Base-by-base conservation (phyloP, 2,888 invertebrate genomes). In the Brachyopa scutellaris region DNA sequence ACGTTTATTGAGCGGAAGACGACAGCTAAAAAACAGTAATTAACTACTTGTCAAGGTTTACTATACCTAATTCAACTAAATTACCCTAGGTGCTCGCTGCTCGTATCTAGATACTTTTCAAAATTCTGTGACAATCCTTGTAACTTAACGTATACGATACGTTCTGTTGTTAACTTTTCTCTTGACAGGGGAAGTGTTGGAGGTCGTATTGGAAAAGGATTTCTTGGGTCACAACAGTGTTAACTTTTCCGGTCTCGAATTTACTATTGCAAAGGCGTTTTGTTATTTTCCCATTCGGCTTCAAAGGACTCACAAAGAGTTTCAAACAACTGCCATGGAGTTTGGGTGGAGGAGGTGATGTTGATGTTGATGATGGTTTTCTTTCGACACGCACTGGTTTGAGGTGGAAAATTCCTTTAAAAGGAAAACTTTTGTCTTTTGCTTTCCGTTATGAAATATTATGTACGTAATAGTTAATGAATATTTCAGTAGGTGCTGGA, bases 1-100 rank as follows among this genome's bases (percentile, higher is more conserved):
- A 26, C 23, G 15, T 9, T 15, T 40, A 40, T 51, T 13, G n/a
- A 29, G 21, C 53, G 13, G 4, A 38, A 42, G n/a, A 57, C 36
- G 38, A n/a, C 8, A 26, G 7, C 19, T 38, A 26, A 36, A 55
- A 51, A 57, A 67, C 31, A 47, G 49, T 67, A 79, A 79, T 79
- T 79, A 79, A 79, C 61, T 47, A 66, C 61, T 61, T 73, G 72
- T 45, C 45, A 66, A 38, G 33, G 59, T 36, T n/a, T n/a, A n/a
- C n/a, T n/a, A n/a, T n/a, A n/a, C n/a, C 21, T 26, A 17, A 19
- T 57, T 77, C 57, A 26, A 9, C n/a, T 13, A 70, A 57, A 69
- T 55, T 66, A 51, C 55, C 38, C 23, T 0, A 40, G 17, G 17
- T 17, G 1, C 9, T 29, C 11, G n/a, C n/a, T n/a, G n/a, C n/a